phyloP scores from a whole-genome alignment of 2,113 vertebrate genomes.

The Eira barbara region DNA sequence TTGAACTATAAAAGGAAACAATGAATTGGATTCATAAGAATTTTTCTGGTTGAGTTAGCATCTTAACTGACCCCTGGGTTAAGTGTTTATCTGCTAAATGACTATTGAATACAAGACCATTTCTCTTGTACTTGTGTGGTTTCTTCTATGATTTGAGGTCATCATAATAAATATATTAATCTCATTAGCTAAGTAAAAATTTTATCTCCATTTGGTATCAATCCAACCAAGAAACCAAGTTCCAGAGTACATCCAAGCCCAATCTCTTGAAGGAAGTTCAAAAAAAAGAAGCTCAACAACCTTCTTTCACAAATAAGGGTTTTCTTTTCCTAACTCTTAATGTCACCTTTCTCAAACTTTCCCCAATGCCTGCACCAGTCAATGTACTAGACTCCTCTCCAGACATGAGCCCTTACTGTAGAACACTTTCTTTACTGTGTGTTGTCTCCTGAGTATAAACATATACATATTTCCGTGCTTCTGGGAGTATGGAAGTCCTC shows the following conservation, averaged over 20 bases:
- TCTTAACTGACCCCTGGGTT: constrained; percentile 30
- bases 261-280: not conserved
- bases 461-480: not conserved
- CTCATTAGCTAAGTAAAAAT: not conserved
- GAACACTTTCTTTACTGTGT: not conserved
- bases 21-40: constrained; percentile 25
- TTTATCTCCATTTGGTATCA: not conserved
- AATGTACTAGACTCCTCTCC: not conserved
- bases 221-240: not conserved
- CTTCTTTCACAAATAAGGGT: not conserved
- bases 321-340: not conserved
- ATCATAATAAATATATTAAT: not conserved
- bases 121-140: not conserved
- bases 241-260: not conserved
- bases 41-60: constrained; percentile 42
- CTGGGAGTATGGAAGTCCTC: not conserved
- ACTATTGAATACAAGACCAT: not conserved
- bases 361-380: not conserved
- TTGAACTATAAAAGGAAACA: constrained; percentile 56
- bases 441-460: not conserved
- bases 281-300: not conserved
- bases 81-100: constrained; percentile 24
- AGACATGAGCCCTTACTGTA: not conserved
- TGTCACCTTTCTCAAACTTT: not conserved
- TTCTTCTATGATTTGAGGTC: not conserved